A percentile compares a stretch with the other conserved stretches of the same genome.
These are phyloP conservation scores for Halictus rubicundus DNA, from an alignment of 1,140 invertebrate species.

Conservation along the genomic window DNA sequence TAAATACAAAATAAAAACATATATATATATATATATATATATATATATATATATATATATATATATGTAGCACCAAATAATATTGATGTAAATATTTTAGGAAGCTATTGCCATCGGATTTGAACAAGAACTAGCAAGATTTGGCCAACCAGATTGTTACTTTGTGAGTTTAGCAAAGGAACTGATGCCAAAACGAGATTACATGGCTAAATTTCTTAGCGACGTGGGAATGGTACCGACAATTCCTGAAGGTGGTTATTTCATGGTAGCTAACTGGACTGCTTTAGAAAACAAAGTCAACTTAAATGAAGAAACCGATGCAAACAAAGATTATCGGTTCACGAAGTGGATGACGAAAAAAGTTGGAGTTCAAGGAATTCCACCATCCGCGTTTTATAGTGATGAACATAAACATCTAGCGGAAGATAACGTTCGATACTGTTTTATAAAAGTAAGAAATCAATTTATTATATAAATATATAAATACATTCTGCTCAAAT, in stretches of 20 bases:
- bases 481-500: background rate
- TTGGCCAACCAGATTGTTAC: constrained; percentile 91
- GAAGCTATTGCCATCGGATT: constrained; percentile 96
- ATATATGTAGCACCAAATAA: too few species aligned
- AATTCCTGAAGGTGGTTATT: constrained; percentile 97
- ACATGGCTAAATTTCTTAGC: constrained; percentile 87
- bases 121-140: constrained; percentile 89
- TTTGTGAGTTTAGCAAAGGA: constrained; percentile 89
- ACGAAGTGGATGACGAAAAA: constrained; percentile 97
- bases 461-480: background rate
- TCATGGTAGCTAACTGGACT: constrained; percentile 97
- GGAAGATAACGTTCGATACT: constrained; percentile 94
- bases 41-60: too few species aligned
- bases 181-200: constrained; percentile 92
- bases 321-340: constrained; percentile 93
- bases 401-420: constrained; percentile 90
- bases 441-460: constrained; percentile 93
- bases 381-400: constrained; percentile 96
- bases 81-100: constrained; percentile 73
- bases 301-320: constrained; percentile 85
- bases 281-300: constrained; percentile 84
- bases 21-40: too few species aligned
- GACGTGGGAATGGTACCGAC: constrained; percentile 94
- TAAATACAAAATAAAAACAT: background rate
- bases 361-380: constrained; percentile 95